phyloP scores from a whole-genome alignment of 2,888 invertebrate species.

The Norana najaformis region DNA sequence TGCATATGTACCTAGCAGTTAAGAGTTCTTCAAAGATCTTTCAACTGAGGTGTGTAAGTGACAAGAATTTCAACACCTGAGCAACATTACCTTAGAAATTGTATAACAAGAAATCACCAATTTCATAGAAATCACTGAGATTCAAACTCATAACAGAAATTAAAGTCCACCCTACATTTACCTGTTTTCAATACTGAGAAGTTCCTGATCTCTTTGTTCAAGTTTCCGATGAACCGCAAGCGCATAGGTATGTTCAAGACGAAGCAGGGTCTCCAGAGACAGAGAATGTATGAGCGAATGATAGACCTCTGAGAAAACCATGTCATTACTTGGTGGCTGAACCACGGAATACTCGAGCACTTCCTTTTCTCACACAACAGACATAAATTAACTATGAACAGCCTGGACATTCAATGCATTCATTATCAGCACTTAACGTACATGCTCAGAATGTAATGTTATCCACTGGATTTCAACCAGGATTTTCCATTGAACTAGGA shows the following conservation, averaged over 20 bases:
- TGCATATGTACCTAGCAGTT: too few relatives aligned
- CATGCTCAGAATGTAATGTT: neutral
- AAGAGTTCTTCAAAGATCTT: too few relatives aligned
- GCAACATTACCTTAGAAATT: too few relatives aligned
- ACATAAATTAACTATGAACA: neutral
- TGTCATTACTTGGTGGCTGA: constrained; percentile 69
- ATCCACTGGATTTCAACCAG: too few relatives aligned
- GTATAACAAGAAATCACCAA: neutral
- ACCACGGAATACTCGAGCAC: constrained; percentile 79
- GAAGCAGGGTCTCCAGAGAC: constrained; percentile 82
- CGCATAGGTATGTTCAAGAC: constrained; percentile 84
- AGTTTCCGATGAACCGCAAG: constrained; percentile 77
- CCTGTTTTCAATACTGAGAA: constrained; percentile 57
- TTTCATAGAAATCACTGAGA: neutral
- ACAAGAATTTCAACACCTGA: too few relatives aligned
- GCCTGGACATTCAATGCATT: neutral
- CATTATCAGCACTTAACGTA: neutral
- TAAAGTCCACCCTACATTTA: constrained; percentile 39
- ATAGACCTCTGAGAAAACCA: constrained; percentile 82
- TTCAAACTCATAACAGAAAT: neutral
- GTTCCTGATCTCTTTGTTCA: constrained; percentile 66
- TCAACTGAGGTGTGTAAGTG: too few relatives aligned
- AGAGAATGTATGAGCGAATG: constrained; percentile 81
- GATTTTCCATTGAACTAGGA: too few relatives aligned
- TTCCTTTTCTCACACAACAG: constrained; percentile 66